Conservation (phyloP, 2,888 invertebrate genomes). For the Agrochola lota region DNA sequence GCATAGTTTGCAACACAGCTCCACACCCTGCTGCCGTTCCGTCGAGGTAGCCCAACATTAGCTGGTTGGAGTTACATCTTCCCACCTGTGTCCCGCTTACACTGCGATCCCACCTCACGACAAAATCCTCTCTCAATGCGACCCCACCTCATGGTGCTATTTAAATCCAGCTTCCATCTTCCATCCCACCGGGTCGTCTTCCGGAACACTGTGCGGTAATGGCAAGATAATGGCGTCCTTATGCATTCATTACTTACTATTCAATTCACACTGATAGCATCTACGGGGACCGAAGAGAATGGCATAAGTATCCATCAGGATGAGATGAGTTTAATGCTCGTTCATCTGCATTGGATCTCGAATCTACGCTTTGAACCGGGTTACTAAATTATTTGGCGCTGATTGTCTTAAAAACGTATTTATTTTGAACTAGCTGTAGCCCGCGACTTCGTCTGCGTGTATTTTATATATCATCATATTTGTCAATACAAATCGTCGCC, state of each 20-base stretch:
- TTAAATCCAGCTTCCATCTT: slow-evolving; percentile 3
- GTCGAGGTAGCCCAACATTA: too few relatives aligned
- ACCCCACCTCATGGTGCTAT: slow-evolving; percentile 8
- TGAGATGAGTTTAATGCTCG: not conserved
- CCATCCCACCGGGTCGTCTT: not conserved
- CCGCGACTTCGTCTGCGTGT: too few relatives aligned
- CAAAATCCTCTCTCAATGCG: not conserved
- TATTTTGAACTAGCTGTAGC: not conserved
- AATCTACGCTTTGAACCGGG: not conserved
- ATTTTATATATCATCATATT: too few relatives aligned
- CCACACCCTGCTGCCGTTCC: too few relatives aligned
- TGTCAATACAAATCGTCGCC: too few relatives aligned
- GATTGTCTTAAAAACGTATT: not conserved
- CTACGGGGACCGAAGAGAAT: not conserved
- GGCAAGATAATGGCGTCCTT: slow-evolving; percentile 36
- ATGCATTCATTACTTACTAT: slow-evolving; percentile 44
- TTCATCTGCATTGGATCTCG: not conserved
- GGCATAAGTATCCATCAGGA: not conserved
- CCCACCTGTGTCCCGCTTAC: not conserved
- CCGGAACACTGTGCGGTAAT: slow-evolving; percentile 33
- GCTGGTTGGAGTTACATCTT: too few relatives aligned
- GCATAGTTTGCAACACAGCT: too few relatives aligned
- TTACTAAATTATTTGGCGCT: not conserved
- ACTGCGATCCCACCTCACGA: not conserved
- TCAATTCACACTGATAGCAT: slow-evolving; percentile 16